These are phyloP conservation scores for Urocolius indicus DNA, from an alignment of 2,113 vertebrate species.

Conservation along the genomic window DNA sequence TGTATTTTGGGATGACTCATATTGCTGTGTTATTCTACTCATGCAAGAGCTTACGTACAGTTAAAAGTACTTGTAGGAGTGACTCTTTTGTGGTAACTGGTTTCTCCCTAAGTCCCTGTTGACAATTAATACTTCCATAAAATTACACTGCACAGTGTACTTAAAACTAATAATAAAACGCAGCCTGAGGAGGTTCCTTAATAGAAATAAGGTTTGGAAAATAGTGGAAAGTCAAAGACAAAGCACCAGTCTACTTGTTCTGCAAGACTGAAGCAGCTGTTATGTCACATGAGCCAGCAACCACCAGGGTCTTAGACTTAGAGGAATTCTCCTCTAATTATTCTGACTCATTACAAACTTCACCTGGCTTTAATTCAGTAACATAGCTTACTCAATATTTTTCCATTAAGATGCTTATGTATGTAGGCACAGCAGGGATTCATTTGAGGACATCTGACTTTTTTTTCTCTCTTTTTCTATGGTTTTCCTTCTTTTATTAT, in stretches of 20 bases:
- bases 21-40: background rate
- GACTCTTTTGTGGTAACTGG: background rate
- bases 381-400: background rate
- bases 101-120: background rate
- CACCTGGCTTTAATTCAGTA: constrained; percentile 50
- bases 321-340: constrained; percentile 47
- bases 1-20: background rate
- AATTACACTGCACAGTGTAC: background rate
- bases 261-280: background rate
- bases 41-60: background rate
- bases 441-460: background rate
- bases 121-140: background rate
- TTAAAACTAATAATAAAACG: background rate
- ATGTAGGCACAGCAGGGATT: background rate
- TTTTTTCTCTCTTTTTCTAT: background rate
- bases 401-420: background rate
- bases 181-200: background rate
- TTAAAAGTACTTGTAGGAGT: background rate
- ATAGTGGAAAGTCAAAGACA: background rate
- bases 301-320: rapidly evolving
- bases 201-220: background rate
- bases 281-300: background rate
- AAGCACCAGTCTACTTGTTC: background rate
- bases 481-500: background rate
- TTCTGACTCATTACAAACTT: background rate